These are phyloP conservation scores for Cisticola juncidis DNA, from an alignment of 2,113 vertebrate genomes.

Conservation along the genomic window DNA sequence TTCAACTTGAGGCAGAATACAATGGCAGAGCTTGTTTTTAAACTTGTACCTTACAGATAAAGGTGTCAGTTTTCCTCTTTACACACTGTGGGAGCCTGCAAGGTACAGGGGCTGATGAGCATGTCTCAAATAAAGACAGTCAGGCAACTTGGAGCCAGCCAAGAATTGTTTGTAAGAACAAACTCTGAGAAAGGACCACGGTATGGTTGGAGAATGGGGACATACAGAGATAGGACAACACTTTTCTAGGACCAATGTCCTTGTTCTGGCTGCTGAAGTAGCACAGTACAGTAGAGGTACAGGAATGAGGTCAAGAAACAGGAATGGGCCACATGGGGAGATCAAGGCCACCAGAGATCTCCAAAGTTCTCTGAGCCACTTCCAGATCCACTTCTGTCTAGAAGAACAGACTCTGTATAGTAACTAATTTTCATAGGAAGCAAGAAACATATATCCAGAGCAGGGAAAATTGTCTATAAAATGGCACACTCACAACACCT, in stretches of 20 bases:
- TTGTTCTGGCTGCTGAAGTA: not conserved
- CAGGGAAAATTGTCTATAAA: not conserved
- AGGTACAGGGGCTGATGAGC: not conserved
- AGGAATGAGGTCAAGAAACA: not conserved
- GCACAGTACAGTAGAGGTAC: not conserved
- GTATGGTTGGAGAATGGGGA: not conserved
- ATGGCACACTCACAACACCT: not conserved
- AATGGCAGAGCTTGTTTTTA: not conserved
- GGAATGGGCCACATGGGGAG: fast-evolving
- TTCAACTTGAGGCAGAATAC: not conserved
- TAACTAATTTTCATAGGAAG: not conserved
- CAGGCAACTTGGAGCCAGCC: not conserved
- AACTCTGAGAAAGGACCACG: not conserved
- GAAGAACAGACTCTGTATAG: not conserved
- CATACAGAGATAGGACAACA: not conserved
- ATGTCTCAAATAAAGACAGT: not conserved
- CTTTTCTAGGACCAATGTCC: not conserved
- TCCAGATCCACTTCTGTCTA: not conserved
- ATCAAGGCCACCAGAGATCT: not conserved
- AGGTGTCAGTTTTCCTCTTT: not conserved
- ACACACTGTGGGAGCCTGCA: not conserved
- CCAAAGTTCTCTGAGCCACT: not conserved
- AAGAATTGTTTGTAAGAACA: not conserved
- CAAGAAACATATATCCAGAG: not conserved
- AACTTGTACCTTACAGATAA: not conserved